Conservation (phyloP, 2,888 invertebrate species). For the Cinara cedri region DNA sequence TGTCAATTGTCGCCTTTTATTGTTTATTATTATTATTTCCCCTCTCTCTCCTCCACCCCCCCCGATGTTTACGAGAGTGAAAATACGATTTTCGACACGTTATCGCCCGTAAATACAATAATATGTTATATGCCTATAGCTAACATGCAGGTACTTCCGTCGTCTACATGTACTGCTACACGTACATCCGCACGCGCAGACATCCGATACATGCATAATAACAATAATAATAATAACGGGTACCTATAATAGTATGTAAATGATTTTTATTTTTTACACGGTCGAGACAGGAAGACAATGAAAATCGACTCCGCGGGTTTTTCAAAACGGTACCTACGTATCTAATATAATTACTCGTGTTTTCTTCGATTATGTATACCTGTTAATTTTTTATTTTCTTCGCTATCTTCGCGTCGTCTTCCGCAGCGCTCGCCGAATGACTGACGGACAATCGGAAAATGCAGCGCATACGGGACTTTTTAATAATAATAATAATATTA, state of each 20-base stretch:
- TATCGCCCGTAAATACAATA: slow-evolving; percentile 6
- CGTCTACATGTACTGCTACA: background rate
- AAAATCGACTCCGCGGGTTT: background rate
- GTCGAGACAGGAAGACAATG: slow-evolving; percentile 20
- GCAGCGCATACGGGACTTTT: background rate
- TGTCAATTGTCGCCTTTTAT: background rate
- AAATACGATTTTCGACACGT: slow-evolving; percentile 26
- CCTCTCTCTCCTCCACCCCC: background rate
- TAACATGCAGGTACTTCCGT: slow-evolving; percentile 31
- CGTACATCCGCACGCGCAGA: background rate
- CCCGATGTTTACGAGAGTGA: slow-evolving; percentile 13
- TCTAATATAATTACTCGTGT: slow-evolving; percentile 6
- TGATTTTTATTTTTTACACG: background rate
- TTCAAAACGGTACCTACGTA: background rate
- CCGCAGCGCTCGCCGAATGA: no score
- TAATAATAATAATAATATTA: background rate
- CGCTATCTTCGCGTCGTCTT: background rate
- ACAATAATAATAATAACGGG: no score
- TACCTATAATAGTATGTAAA: no score
- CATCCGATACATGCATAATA: no score
- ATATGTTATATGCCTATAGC: no score
- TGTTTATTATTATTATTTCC: no score
- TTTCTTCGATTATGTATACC: background rate
- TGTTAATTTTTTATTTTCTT: background rate
- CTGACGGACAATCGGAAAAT: background rate